phyloP scores from a whole-genome alignment of 2,888 invertebrate genomes.

The Trachelus stipa region DNA sequence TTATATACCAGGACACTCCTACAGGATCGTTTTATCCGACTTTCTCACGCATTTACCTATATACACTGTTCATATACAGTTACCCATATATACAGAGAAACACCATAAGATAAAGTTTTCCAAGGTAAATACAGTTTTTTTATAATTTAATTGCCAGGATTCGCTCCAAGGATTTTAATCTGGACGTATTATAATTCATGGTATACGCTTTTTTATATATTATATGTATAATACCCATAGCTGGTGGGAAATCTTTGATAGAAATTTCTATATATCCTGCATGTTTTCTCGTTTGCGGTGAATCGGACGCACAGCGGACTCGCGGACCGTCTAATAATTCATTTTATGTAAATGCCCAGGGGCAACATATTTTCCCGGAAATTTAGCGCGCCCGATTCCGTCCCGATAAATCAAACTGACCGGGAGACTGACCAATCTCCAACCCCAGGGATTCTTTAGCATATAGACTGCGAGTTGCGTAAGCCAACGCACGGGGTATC shows the following conservation, averaged over 20 bases:
- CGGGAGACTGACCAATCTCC: constrained; percentile 46
- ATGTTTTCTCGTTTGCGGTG: background rate
- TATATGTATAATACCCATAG: background rate
- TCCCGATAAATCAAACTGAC: constrained; percentile 65
- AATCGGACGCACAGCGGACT: background rate
- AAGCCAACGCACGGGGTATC: constrained; percentile 39
- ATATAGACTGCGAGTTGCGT: constrained; percentile 57
- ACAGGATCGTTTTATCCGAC: background rate
- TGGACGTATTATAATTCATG: background rate
- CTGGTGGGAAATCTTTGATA: background rate
- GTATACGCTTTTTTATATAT: background rate
- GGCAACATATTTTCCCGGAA: constrained; percentile 63
- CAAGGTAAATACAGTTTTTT: background rate
- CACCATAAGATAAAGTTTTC: background rate
- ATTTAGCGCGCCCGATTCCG: constrained; percentile 61
- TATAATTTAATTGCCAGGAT: background rate
- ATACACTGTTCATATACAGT: background rate
- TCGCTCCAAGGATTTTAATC: background rate
- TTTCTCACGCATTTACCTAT: background rate
- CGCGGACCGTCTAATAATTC: constrained; percentile 50
- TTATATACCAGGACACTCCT: constrained; percentile 17
- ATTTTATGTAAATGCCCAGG: constrained; percentile 56
- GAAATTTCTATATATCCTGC: background rate
- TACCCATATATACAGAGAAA: background rate
- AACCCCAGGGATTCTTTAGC: constrained; percentile 57